These are phyloP conservation scores for Atractosteus spatula DNA, from an alignment of 2,113 vertebrate genomes.

Conservation along the genomic window DNA sequence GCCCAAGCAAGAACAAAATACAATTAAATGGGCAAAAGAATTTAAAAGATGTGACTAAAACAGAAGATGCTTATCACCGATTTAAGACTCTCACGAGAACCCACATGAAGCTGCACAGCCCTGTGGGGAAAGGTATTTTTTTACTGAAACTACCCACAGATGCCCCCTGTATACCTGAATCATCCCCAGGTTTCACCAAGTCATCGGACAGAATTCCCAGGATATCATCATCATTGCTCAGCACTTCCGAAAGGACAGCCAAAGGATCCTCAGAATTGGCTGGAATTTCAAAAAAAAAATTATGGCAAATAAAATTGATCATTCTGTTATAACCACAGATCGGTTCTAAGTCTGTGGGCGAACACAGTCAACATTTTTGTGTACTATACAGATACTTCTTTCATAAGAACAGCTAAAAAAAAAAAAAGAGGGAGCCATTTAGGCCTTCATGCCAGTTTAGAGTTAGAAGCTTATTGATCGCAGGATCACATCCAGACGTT, in stretches of 20 bases:
- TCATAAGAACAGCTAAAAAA: too few species aligned
- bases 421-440: too few species aligned
- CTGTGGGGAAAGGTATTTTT: too few species aligned
- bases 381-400: too few species aligned
- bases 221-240: conserved; percentile 90
- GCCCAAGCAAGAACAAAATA: conserved; percentile 15
- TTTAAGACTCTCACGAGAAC: conserved; percentile 8
- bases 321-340: too few species aligned
- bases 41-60: not conserved
- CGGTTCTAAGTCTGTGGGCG: too few species aligned
- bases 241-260: conserved; percentile 86
- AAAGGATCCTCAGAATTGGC: conserved; percentile 79
- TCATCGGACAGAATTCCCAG: conserved; percentile 91
- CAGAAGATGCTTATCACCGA: not conserved
- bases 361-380: too few species aligned
- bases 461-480: too few species aligned
- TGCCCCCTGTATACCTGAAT: conserved; percentile 70
- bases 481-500: too few species aligned
- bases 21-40: not conserved
- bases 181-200: conserved; percentile 84
- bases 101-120: too few species aligned
- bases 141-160: too few species aligned
- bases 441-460: too few species aligned
- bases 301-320: not conserved
- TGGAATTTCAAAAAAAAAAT: conserved; percentile 49